A percentile compares a stretch with the other conserved stretches of the same genome.
Conservation (phyloP, 1,140 invertebrate genomes). For the Hyposmocoma kahamanoa region DNA sequence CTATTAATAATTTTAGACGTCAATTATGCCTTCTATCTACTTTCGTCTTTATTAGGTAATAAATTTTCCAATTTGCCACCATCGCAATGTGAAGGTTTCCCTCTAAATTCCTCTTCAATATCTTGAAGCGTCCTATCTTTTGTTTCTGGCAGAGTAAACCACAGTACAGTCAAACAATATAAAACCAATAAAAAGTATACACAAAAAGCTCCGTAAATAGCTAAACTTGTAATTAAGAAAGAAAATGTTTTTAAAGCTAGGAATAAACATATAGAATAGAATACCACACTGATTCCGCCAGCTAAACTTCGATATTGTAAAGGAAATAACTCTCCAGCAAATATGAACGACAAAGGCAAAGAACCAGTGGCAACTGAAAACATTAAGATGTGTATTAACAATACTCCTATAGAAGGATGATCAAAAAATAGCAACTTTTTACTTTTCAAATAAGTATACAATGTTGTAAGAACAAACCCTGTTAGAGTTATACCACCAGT, state of each 20-base stretch:
- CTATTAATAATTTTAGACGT: too few relatives aligned
- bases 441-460: constrained; percentile 45
- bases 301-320: constrained; percentile 58
- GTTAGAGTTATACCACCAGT: constrained; percentile 42
- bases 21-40: not conserved
- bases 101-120: constrained; percentile 52
- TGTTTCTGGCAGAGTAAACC: constrained; percentile 56
- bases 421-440: constrained; percentile 32
- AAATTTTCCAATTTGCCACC: too few relatives aligned
- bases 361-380: constrained; percentile 59
- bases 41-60: too few relatives aligned
- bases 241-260: constrained; percentile 57
- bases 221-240: constrained; percentile 34
- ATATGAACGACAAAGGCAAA: constrained; percentile 52
- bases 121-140: constrained; percentile 60
- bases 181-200: constrained; percentile 44
- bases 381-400: constrained; percentile 53
- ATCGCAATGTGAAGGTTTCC: too few relatives aligned
- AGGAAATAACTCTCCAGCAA: constrained; percentile 62
- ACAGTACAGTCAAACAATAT: constrained; percentile 35
- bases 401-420: constrained; percentile 45
- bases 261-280: constrained; percentile 53
- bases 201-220: constrained; percentile 42
- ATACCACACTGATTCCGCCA: constrained; percentile 48
- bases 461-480: constrained; percentile 42